Base-by-base conservation (phyloP, 2,888 invertebrate species). In the Lasioglossum zephyrum region DNA sequence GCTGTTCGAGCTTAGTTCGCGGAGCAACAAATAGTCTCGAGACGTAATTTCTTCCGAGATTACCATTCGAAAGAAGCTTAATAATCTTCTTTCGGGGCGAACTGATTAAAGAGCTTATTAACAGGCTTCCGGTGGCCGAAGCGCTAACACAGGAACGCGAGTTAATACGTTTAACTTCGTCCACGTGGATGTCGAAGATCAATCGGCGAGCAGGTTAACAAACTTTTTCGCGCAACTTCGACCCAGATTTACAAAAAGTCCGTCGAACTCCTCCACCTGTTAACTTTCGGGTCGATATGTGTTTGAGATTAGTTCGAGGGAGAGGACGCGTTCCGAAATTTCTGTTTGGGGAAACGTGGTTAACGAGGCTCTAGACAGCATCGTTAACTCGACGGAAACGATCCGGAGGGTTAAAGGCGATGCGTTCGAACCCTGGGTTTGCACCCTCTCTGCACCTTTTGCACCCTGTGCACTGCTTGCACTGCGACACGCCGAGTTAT, bases 321-420 rank as follows among this genome's bases (percentile, higher is more conserved):
- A 16, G 31, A 31, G 16, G 11, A 31, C 31, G 63, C 63, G 63
- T 63, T 63, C 31, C 26, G 31, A 63, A 63, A 63, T 63, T 31
- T 31, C 16, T 63, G 63, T 63, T 31, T n/a, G 63, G 26, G 16
- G 6, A 63, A 16, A 26, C 63, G 63, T 63, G 31, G 63, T 63
- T 63, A 63, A 63, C 6, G 63, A 31, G 31, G 63, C 63, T 16
- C 16, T 13, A 31, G 63, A 63, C 63, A 60, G 26, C 31, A 63
- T 63, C 63, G 63, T 63, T 49, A 73, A 74, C 66, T 66, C 36
- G 49, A 31, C 73, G 73, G 49, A 73, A 49, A 31, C 49, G 49
- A 47, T 73, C 47, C 47, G 9, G 31, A 22, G 49, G 47, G 22
- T 74, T 57, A 74, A 53, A 74, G n/a, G n/a, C 73, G 53, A 53